These are phyloP conservation scores for Emydoidea blandingii DNA, from an alignment of 2,797 vertebrate species.

Conservation along the genomic window DNA sequence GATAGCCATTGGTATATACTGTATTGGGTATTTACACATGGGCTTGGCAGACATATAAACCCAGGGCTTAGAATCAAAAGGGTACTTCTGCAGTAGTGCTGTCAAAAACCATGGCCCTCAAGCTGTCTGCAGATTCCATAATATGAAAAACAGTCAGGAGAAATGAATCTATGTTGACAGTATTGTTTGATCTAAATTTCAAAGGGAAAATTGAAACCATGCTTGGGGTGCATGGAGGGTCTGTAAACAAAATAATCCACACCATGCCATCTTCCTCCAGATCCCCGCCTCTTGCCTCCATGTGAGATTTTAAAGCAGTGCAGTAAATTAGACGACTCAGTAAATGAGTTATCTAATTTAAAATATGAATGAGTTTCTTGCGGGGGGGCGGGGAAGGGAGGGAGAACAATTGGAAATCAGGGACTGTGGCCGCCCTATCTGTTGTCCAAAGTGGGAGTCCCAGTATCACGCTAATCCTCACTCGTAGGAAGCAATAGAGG, in stretches of 20 bases:
- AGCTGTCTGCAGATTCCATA: neutral
- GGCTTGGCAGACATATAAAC: neutral
- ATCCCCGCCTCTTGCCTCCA: rapidly evolving
- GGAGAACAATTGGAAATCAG: neutral
- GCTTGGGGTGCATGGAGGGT: neutral
- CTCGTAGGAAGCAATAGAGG: neutral
- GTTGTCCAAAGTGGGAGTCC: rapidly evolving
- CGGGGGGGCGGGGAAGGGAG: rapidly evolving
- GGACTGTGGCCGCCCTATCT: rapidly evolving
- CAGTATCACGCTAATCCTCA: rapidly evolving
- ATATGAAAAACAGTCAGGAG: neutral
- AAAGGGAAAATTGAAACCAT: conserved; percentile 34
- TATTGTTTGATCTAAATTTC: conserved; percentile 53
- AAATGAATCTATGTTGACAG: neutral
- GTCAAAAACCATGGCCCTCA: neutral
- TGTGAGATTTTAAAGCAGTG: neutral
- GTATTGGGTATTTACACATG: neutral
- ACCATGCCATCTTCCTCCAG: neutral
- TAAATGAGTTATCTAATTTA: rapidly evolving
- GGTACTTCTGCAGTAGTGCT: rapidly evolving
- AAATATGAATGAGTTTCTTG: neutral
- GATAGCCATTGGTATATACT: neutral
- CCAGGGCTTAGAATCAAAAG: neutral
- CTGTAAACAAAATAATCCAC: conserved; percentile 29
- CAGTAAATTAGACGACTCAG: rapidly evolving